These are phyloP conservation scores for Gibbula magus DNA, from an alignment of 2,888 invertebrate genomes.

Conservation along the genomic window DNA sequence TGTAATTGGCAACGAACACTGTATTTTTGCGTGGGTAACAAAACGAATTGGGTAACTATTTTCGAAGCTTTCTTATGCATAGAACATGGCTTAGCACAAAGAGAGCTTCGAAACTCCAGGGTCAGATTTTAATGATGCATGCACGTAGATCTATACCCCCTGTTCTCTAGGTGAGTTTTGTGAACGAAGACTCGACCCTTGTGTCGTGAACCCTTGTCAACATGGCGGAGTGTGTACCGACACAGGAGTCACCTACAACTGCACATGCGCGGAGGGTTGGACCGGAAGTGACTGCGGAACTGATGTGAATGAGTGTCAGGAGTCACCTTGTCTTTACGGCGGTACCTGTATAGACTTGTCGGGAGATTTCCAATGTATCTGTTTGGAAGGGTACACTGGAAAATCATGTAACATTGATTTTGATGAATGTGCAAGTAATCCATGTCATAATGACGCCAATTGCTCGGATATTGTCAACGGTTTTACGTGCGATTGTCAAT, in stretches of 20 bases:
- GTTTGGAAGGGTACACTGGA: conserved; percentile 6
- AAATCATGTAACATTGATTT: background rate
- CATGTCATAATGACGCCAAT: background rate
- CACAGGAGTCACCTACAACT: conserved; percentile 27
- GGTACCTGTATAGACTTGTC: conserved; percentile 24
- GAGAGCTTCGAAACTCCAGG: too few species aligned
- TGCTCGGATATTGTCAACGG: background rate
- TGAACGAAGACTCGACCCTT: conserved; percentile 35
- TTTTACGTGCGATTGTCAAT: background rate
- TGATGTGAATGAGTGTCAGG: conserved; percentile 32
- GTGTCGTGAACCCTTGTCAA: conserved; percentile 29
- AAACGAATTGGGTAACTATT: too few species aligned
- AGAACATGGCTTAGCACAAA: too few species aligned
- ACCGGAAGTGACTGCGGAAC: conserved; percentile 29
- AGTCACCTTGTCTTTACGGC: conserved; percentile 14
- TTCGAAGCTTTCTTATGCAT: too few species aligned
- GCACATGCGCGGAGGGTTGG: conserved; percentile 35
- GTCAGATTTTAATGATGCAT: background rate
- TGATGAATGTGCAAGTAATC: background rate
- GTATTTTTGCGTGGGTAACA: too few species aligned
- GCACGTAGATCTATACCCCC: background rate
- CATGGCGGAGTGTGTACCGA: conserved; percentile 37
- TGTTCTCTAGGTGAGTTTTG: conserved; percentile 31
- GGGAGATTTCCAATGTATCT: conserved; percentile 21
- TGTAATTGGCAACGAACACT: too few species aligned